Conservation (phyloP, 1,140 invertebrate species). For the Apis dorsata region DNA sequence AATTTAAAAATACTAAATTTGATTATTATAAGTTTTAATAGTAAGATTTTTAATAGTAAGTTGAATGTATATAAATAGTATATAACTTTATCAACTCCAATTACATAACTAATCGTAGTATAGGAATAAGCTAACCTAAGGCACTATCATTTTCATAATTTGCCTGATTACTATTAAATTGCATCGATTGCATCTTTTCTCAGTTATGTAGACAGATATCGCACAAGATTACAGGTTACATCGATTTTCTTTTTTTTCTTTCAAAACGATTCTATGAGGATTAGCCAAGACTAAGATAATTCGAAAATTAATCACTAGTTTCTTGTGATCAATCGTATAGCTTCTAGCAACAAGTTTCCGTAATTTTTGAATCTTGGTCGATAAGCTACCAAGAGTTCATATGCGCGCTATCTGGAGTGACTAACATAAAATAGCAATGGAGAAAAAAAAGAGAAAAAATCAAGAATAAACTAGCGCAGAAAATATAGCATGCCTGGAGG, state of each 20-base stretch:
- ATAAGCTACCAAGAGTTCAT: background rate
- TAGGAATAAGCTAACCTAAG: too few species aligned
- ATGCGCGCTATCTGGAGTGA: background rate
- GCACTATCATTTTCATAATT: background rate
- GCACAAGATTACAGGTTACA: background rate
- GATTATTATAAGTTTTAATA: background rate
- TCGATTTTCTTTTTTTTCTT: background rate
- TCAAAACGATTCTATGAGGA: background rate
- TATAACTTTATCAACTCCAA: constrained; percentile 7
- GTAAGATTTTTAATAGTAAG: background rate
- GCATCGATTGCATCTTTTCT: background rate
- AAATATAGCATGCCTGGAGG: constrained; percentile 15
- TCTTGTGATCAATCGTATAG: background rate
- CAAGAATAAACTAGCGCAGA: background rate
- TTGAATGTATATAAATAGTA: background rate
- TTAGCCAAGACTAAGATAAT: constrained; percentile 1
- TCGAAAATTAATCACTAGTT: constrained; percentile 25
- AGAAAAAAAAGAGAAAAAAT: background rate
- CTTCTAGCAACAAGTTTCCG: constrained; percentile 2
- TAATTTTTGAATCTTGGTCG: constrained; percentile 1
- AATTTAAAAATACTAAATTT: background rate
- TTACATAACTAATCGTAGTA: background rate
- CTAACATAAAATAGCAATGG: background rate
- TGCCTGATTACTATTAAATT: background rate
- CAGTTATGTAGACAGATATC: background rate